Percentiles rank a stretch among this genome's conserved stretches.
phyloP scores from a whole-genome alignment of 1,140 invertebrate species.

The Microvelia longipes region DNA sequence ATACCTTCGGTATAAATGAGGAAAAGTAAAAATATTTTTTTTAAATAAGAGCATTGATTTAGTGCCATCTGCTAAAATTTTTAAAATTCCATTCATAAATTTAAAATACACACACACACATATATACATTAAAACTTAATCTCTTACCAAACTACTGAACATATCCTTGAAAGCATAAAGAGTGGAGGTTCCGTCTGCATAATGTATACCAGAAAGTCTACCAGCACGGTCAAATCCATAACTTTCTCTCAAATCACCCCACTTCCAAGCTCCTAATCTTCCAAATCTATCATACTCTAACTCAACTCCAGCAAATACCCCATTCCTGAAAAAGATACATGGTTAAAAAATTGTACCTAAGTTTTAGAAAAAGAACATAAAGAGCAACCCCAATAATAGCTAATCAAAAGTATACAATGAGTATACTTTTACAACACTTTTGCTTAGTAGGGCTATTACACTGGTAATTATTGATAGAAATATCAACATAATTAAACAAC shows the following conservation, averaged over 20 bases:
- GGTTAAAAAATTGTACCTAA: not conserved
- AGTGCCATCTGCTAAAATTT: not conserved
- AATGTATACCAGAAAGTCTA: slow-evolving; percentile 68
- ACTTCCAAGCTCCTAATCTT: slow-evolving; percentile 74
- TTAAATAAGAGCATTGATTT: no score
- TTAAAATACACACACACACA: not conserved
- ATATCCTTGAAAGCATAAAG: slow-evolving; percentile 76
- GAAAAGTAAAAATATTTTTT: no score
- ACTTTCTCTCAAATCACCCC: slow-evolving; percentile 74
- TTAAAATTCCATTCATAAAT: not conserved
- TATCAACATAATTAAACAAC: no score
- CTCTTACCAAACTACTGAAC: slow-evolving; percentile 57
- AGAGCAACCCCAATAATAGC: not conserved
- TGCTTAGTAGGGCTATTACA: no score
- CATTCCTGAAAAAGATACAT: slow-evolving; percentile 33
- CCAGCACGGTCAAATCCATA: slow-evolving; percentile 79
- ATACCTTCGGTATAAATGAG: no score
- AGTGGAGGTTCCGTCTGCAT: slow-evolving; percentile 71
- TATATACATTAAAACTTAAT: not conserved
- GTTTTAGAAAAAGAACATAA: no score
- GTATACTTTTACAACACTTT: no score
- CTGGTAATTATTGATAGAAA: no score
- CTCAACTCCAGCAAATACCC: slow-evolving; percentile 71
- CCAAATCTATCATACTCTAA: slow-evolving; percentile 86
- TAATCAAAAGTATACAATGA: no score